Evolutionary conservation across 2,888 invertebrate genomes (phyloP).

Genomic region (Lasioglossum pauxillum): DNA sequence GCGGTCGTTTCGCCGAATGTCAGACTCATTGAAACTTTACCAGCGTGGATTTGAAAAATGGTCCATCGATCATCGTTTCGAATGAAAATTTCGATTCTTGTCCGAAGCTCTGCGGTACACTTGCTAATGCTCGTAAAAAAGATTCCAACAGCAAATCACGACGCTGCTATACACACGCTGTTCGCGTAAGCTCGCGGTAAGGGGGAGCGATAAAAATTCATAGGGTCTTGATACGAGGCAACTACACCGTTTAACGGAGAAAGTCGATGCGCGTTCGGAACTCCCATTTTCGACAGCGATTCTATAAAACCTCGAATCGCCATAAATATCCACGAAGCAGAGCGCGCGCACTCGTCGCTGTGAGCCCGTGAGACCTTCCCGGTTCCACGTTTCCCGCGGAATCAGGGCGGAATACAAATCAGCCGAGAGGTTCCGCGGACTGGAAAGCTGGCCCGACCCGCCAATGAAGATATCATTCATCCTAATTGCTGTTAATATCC

Average conservation of each 20-base stretch:
- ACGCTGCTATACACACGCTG: background rate
- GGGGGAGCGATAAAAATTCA: background rate
- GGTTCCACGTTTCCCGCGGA: background rate
- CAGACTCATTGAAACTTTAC: background rate
- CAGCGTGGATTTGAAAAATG: background rate
- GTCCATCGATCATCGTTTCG: background rate
- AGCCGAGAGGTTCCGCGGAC: background rate
- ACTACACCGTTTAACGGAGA: constrained; percentile 1
- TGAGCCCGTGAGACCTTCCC: background rate
- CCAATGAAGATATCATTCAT: background rate
- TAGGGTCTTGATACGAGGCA: background rate
- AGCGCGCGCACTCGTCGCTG: background rate
- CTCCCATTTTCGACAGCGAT: constrained; percentile 9
- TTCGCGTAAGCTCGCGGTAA: background rate
- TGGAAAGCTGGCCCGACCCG: background rate
- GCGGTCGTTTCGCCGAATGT: background rate
- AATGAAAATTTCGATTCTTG: background rate
- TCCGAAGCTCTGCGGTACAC: no score
- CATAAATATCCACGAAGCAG: background rate
- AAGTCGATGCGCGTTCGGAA: constrained; percentile 4
- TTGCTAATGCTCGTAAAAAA: background rate
- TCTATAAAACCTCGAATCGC: constrained; percentile 4
- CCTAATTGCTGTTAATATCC: constrained; percentile 2
- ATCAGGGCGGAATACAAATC: background rate
- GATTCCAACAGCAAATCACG: background rate